Percentiles rank a stretch among this genome's conserved stretches.
Conservation (phyloP, 2,797 vertebrate species). For the Columba guinea region DNA sequence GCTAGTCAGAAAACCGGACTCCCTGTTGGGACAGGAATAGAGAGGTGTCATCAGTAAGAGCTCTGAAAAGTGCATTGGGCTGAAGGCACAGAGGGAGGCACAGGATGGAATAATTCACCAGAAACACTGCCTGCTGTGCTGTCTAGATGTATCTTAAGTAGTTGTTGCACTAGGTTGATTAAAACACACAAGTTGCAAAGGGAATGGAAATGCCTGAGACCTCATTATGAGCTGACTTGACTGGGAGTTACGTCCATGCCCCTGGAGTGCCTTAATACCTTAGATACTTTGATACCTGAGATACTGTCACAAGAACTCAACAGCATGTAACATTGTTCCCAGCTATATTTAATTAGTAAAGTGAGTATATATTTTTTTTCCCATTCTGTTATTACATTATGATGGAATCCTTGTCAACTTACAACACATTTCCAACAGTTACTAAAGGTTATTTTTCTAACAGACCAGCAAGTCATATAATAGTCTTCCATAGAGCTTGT, state of each 20-base stretch:
- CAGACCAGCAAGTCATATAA: background rate
- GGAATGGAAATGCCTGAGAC: slow-evolving; percentile 28
- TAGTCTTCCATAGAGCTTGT: background rate
- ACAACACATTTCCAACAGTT: background rate
- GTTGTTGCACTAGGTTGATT: slow-evolving; percentile 22
- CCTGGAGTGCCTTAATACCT: slow-evolving; percentile 21
- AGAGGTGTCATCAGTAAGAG: background rate
- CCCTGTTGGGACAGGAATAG: background rate
- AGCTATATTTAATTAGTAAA: slow-evolving; percentile 20
- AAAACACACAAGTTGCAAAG: slow-evolving; percentile 13
- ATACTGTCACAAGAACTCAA: background rate
- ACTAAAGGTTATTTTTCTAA: background rate
- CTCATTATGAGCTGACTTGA: background rate
- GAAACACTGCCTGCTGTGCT: background rate
- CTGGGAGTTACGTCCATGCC: slow-evolving; percentile 19
- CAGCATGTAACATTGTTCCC: background rate
- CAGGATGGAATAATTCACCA: background rate
- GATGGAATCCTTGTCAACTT: background rate
- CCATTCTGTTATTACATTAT: background rate
- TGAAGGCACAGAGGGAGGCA: background rate
- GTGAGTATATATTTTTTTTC: background rate
- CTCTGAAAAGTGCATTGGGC: background rate
- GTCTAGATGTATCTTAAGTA: background rate
- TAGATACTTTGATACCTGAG: background rate
- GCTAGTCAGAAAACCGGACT: background rate